A percentile compares a stretch with the other conserved stretches of the same genome.
Conservation (phyloP, 2,797 vertebrate species). For the Urosaurus nigricauda region DNA sequence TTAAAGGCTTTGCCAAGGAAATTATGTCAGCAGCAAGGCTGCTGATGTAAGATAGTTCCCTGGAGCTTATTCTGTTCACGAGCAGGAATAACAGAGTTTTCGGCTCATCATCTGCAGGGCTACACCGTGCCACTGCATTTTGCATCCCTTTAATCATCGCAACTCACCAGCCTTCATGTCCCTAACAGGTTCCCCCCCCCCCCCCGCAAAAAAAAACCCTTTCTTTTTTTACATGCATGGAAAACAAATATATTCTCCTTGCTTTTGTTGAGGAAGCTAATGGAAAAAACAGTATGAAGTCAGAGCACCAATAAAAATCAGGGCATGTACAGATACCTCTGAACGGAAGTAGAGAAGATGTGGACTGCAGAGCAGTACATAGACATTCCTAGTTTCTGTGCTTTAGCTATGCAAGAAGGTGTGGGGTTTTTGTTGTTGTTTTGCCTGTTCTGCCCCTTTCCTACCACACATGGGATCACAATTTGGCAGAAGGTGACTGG, state of each 20-base stretch:
- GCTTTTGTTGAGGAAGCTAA: constrained; percentile 22
- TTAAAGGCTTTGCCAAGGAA: constrained; percentile 40
- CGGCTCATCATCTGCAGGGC: constrained; percentile 15
- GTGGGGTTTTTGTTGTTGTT: too few species aligned
- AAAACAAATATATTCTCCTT: constrained; percentile 30
- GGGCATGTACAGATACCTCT: not conserved
- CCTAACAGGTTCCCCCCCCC: constrained; percentile 5
- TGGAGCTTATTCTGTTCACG: constrained; percentile 31
- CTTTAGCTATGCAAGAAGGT: not conserved
- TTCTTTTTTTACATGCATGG: not conserved
- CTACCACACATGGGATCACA: not conserved
- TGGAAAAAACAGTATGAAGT: constrained; percentile 21
- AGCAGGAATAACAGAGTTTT: constrained; percentile 30
- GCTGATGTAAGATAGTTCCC: constrained; percentile 33
- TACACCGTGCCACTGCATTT: constrained; percentile 2
- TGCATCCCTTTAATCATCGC: constrained; percentile 18
- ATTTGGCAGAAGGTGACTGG: not conserved
- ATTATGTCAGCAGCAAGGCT: constrained; percentile 26
- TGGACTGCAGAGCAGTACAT: not conserved
- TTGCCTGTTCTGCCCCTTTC: not conserved
- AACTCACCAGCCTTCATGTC: constrained; percentile 3
- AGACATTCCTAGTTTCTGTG: not conserved
- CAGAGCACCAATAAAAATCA: constrained; percentile 6
- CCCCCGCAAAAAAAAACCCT: too few species aligned
- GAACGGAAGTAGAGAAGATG: not conserved